Evolutionary conservation across 2,888 invertebrate genomes (phyloP), one percentile per base, ranked within the genome.

Genomic region (Drosophila mettleri): DNA sequence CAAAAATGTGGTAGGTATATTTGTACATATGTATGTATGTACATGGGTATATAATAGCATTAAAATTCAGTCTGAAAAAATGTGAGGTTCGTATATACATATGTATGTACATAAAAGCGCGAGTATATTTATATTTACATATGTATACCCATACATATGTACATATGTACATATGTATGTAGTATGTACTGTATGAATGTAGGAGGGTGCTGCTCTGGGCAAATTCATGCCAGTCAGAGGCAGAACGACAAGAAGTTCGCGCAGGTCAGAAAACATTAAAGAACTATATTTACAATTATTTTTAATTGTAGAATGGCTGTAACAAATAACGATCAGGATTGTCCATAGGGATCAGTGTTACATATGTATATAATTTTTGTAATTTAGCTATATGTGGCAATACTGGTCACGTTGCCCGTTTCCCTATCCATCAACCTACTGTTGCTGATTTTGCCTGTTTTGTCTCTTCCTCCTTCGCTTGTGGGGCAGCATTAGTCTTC

Each of bases 1-100:
- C 74, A 82, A 88, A 84, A 84, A 86, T 84, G 80, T 82, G 88
- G 77, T 83, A 80, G 73, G 81, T 74, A 80, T 45, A 48, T 65
- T 72, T 39, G 51, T 55, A 49, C 49, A 51, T 49, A 41, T 38
- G 57, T 33, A 29, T 12, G 3, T 49, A 43, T 45, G 75, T 72
- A 61, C 62, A 72, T 51, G 58, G 6, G 5, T 5, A 36, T 22
- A 22, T 2, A 38, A 52, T 67, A 72, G 68, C 78, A 78, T 75
- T 73, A 75, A 59, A 76, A 66, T 59, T 43, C 77, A 71, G 66
- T 68, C 72, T 66, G 69, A 51, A 68, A 76, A 76, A 78, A 78
- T 78, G 74, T 72, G 72, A 76, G 64, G 57, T 55, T 43, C 48
- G 61, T 41, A 38, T 54, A 46, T n/a, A n/a, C n/a, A n/a, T n/a